A percentile compares a stretch with the other conserved stretches of the same genome.
Evolutionary conservation across 2,113 vertebrate species (phyloP).

Genomic region (Lanius ludovicianus): DNA sequence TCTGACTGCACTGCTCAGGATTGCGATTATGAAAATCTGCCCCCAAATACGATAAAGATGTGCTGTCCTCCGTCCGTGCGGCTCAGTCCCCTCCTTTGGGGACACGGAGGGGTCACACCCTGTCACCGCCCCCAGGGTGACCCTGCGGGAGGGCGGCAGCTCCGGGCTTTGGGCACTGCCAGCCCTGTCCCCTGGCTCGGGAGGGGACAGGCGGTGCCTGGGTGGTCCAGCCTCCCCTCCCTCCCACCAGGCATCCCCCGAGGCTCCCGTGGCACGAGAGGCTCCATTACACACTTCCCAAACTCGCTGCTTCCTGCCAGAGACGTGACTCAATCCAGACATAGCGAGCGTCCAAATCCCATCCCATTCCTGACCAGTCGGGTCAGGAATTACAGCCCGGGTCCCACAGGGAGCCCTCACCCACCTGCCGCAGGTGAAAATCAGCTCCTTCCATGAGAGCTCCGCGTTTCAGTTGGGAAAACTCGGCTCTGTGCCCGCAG

Average conservation of each 20-base stretch:
- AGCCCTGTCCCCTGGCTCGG: not conserved
- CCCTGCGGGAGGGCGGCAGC: not conserved
- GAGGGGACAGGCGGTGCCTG: not conserved
- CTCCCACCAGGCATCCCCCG: not conserved
- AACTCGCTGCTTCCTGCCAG: not conserved
- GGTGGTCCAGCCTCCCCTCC: not conserved
- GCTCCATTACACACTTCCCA: not conserved
- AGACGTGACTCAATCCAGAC: not conserved
- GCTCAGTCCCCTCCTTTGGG: not conserved
- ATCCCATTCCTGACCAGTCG: not conserved
- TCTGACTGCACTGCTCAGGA: not conserved
- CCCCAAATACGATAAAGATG: not conserved
- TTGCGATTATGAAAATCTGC: not conserved
- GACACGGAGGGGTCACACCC: not conserved
- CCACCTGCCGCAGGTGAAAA: not conserved
- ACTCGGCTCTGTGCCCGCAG: not conserved
- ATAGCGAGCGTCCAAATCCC: not conserved
- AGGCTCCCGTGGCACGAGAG: not conserved
- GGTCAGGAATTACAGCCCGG: not conserved
- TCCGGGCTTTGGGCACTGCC: not conserved
- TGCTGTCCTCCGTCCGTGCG: not conserved
- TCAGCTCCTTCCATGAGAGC: fast-evolving
- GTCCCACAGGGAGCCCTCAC: not conserved
- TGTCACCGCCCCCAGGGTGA: not conserved
- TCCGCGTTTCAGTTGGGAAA: fast-evolving